These are phyloP conservation scores for Artemia sp. DNA, from an alignment of 2,888 invertebrate species.

Conservation along the genomic window DNA sequence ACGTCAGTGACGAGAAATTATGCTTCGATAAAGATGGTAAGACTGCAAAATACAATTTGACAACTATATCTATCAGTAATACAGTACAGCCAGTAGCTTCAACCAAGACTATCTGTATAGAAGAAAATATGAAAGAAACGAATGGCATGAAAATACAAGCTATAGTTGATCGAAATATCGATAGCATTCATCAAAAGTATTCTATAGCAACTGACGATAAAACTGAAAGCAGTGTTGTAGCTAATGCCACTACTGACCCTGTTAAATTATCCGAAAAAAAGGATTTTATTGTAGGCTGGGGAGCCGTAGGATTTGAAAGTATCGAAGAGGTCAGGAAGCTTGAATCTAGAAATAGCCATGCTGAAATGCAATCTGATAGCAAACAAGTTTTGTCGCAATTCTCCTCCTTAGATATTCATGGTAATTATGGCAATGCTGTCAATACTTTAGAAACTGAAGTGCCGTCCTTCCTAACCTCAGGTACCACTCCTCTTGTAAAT, in stretches of 20 bases:
- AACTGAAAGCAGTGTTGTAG: background rate
- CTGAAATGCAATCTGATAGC: background rate
- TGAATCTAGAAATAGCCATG: background rate
- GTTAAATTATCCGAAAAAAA: background rate
- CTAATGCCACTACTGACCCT: no score
- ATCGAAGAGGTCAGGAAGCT: background rate
- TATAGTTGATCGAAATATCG: background rate
- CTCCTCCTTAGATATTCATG: no score
- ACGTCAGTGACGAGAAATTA: no score
- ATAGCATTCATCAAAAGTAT: background rate
- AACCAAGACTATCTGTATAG: background rate
- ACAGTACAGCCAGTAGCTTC: background rate
- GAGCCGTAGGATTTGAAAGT: slow-evolving; percentile 8
- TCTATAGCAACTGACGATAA: background rate
- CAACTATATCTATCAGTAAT: no score
- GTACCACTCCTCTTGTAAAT: background rate
- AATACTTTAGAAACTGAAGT: background rate
- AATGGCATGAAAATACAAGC: background rate
- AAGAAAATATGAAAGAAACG: background rate
- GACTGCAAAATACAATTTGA: no score
- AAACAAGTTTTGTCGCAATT: background rate
- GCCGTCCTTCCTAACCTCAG: background rate
- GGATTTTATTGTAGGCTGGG: slow-evolving; percentile 5
- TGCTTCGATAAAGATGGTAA: no score
- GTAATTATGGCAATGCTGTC: background rate